Evolutionary conservation across 23 tunicate genomes (phyloP), one percentile per base, ranked within the genome.

Genomic region (Styela plicata): DNA sequence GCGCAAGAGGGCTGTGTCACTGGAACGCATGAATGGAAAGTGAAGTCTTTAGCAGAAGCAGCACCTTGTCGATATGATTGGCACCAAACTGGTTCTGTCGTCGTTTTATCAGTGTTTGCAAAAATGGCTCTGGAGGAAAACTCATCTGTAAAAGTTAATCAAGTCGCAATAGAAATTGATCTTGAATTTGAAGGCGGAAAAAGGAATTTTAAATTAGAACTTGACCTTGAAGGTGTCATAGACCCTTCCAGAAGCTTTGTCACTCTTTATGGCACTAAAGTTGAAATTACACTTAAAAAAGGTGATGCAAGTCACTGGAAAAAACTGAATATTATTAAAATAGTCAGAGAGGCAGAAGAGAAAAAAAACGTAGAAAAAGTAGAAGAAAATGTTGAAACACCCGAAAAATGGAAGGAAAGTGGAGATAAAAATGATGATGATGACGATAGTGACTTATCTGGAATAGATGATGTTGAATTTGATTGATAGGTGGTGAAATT

Each of bases 81-180:
- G 85, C 99, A 94, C 69, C 99, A 94, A 78, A 94, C 99, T 52
- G 88, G 90, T 1, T 77, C 74, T 16, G 73, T 74, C 34, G 94
- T 89, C 33, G 76, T 80, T 36, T 2, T 92, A 17, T 86, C 97
- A 13, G 53, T 92, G 2, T 92, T 86, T 64, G 97, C 97, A 0
- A 92, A 92, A 74, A 66, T 31, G 22, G 77, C 87, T 21, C 74
- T 87, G 52, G 83, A 63, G 19, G 89, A 84, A 0, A 73, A 73
- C 28, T 92, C 91, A 2, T 61, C 78, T 3, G 83, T 87, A 62
- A 63, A 87, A 80, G 83, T 78, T 23, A 92, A 92, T 65, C 91
- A 84, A 80, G 88, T 92, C 28, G 69, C 61, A 34, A 33, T 29
- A n/a, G 78, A 73, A 32, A 73, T 73, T 0, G 78, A 73, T 2